Evolutionary conservation across 2,797 vertebrate species (phyloP), one percentile per base, ranked within the genome.

Genomic region (Melanotaenia parkinsoni): DNA sequence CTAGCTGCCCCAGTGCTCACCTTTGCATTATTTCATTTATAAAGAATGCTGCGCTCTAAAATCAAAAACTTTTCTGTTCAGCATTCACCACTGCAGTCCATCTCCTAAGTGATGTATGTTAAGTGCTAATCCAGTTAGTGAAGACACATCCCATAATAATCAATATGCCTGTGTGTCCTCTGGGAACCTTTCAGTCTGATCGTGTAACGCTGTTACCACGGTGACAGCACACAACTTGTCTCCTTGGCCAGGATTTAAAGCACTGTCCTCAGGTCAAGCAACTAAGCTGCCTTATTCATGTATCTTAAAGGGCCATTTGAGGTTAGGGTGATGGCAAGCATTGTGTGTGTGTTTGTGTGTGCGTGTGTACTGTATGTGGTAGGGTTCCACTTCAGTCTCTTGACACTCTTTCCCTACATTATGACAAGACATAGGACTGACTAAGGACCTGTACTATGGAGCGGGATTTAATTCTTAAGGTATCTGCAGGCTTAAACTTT

Each of bases 71-170:
- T 33, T 33, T 45, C 63, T 40, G 53, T 54, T 83, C 67, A 75
- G 81, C 53, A 64, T 67, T 61, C 32, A 66, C 56, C 51, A 20
- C 61, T 30, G 22, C 30, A 71, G 53, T 35, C 32, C 57, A 72
- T 58, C 65, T 22, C 32, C 53, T 65, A 35, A 64, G 66, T 75
- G 54, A 67, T 40, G 77, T 67, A 67, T 74, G 70, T 73, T 78
- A 67, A 79, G 76, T 61, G 35, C 64, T 74, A 80, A 87, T 82
- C 82, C 71, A 80, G 74, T 81, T 81, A 77, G 54, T 57, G 68
- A 67, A 54, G 59, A 73, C 64, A 66, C 73, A 87, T 87, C 80
- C 86, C 79, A 84, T 80, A 90, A 88, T 83, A 82, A 79, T 83
- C 81, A 70, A 63, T 54, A 35, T 81, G 58, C 69, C 76, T 81